phyloP scores from a whole-genome alignment of 2,888 invertebrate genomes.

The Latrodectus elegans region DNA sequence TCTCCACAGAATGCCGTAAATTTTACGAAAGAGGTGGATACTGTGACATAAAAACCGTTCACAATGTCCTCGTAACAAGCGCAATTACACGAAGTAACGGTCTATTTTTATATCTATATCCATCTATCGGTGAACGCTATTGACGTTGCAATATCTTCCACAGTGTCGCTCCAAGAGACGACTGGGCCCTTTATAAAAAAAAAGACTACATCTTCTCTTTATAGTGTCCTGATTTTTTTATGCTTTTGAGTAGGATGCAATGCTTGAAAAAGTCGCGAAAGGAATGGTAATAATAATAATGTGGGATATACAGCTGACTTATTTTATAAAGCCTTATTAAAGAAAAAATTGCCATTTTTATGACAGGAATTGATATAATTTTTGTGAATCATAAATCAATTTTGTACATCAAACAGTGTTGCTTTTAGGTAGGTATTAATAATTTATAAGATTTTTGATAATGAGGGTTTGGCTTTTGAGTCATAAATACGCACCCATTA shows the following conservation, averaged over 20 bases:
- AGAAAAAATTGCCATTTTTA: neutral
- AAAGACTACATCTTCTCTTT: neutral
- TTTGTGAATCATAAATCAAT: neutral
- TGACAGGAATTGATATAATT: neutral
- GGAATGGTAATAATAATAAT: neutral
- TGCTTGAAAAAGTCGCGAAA: neutral
- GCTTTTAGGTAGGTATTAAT: neutral
- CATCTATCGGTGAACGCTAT: slow-evolving; percentile 38
- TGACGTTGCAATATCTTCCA: neutral
- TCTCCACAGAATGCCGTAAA: slow-evolving; percentile 55
- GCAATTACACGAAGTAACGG: slow-evolving; percentile 62
- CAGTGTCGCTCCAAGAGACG: neutral
- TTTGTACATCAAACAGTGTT: neutral
- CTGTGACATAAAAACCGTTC: slow-evolving; percentile 62
- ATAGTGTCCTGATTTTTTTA: neutral
- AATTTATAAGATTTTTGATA: slow-evolving; percentile 3
- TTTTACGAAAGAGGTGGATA: slow-evolving; percentile 46
- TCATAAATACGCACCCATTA: neutral
- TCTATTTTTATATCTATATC: slow-evolving; percentile 43
- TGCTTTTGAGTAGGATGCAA: neutral
- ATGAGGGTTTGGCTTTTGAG: neutral
- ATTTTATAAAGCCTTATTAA: neutral
- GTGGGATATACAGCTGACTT: slow-evolving; percentile 2
- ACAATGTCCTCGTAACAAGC: slow-evolving; percentile 62
- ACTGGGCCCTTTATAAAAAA: neutral